phyloP scores from a whole-genome alignment of 2,113 vertebrate species.

The Dasypus novemcinctus region DNA sequence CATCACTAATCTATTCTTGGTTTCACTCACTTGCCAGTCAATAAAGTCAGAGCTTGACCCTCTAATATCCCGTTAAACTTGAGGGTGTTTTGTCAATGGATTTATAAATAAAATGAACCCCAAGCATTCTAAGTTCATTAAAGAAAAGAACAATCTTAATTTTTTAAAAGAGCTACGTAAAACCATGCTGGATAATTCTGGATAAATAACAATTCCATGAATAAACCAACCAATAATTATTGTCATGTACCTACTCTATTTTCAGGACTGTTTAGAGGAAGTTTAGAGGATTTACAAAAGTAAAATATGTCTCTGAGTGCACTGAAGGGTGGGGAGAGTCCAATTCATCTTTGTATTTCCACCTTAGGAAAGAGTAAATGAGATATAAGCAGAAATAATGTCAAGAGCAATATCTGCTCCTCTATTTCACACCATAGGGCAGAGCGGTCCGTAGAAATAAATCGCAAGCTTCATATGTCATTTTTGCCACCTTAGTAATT shows the following conservation, averaged over 20 bases:
- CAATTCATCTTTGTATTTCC: not conserved
- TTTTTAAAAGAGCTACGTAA: slow-evolving; percentile 2
- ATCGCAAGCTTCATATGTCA: not conserved
- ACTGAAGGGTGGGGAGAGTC: not conserved
- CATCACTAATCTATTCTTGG: not conserved
- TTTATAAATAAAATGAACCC: not conserved
- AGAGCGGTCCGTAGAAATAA: not conserved
- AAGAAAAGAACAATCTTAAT: not conserved
- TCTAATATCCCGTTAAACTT: not conserved
- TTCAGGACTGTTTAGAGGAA: not conserved
- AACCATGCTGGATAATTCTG: not conserved
- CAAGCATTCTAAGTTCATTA: not conserved
- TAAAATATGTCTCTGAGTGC: not conserved
- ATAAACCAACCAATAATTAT: not conserved
- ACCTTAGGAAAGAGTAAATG: not conserved
- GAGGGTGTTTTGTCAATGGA: not conserved
- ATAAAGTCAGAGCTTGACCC: not conserved
- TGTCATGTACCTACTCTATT: not conserved
- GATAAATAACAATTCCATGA: not conserved
- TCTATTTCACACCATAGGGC: not conserved
- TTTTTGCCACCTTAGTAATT: not conserved
- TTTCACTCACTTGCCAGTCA: not conserved
- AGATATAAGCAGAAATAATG: not conserved
- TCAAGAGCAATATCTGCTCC: not conserved
- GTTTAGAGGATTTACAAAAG: not conserved